These are phyloP conservation scores for Nycteola revayana DNA, from an alignment of 2,888 invertebrate genomes.

Conservation along the genomic window DNA sequence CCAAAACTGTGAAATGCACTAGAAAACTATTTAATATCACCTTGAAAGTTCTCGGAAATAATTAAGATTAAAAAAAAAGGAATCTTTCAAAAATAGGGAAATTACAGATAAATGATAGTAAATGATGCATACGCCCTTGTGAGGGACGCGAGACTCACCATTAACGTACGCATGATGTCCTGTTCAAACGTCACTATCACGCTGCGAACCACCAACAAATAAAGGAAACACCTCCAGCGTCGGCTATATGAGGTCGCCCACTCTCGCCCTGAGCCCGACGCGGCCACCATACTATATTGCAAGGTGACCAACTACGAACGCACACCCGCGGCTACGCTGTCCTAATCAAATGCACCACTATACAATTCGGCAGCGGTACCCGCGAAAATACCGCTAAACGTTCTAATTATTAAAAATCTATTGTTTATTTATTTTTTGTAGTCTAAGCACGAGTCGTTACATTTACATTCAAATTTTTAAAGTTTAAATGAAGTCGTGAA, in stretches of 20 bases:
- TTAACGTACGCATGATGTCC: conserved; percentile 73
- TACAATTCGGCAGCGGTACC: conserved; percentile 58
- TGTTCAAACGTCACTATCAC: conserved; percentile 69
- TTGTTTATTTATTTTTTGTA: conserved; percentile 46
- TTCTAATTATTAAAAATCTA: conserved; percentile 60
- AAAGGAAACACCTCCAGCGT: conserved; percentile 75
- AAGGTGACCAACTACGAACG: conserved; percentile 72
- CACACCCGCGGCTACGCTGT: conserved; percentile 36
- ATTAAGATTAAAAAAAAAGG: conserved; percentile 1
- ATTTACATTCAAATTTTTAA: conserved; percentile 26
- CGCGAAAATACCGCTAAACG: conserved; percentile 69
- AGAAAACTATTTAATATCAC: conserved; percentile 8
- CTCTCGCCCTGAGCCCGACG: conserved; percentile 74
- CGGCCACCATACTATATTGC: conserved; percentile 77
- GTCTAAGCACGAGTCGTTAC: conserved; percentile 32
- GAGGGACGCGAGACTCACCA: conserved; percentile 62
- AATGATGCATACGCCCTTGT: conserved; percentile 43
- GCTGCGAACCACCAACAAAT: conserved; percentile 74
- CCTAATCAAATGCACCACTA: conserved; percentile 51
- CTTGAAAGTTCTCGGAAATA: conserved; percentile 23
- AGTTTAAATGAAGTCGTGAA: too few relatives aligned
- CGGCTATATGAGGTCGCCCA: conserved; percentile 78
- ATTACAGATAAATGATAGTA: conserved; percentile 27
- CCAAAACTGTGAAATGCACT: too few relatives aligned
- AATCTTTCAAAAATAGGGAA: too few relatives aligned